Evolutionary conservation across 2,113 vertebrate genomes (phyloP), one percentile per base, ranked within the genome.

Genomic region (Sinocyclocheilus anophthalmus): DNA sequence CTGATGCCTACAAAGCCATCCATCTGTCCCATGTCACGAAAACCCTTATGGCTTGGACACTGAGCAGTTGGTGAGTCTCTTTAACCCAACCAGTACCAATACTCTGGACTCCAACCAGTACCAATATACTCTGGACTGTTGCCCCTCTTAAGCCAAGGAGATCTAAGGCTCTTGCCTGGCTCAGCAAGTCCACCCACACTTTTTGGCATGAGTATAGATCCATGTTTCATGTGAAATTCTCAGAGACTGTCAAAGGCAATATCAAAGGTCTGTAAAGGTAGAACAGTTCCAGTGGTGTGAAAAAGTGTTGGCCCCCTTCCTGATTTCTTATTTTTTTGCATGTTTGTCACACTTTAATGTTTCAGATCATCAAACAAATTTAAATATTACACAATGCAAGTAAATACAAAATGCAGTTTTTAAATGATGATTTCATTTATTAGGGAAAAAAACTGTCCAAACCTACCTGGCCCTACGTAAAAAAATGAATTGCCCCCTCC

Each of bases 31-130:
- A 16, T 80, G 33, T 59, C 77, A 63, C 7, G 37, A 42, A 80
- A 63, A 61, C 77, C 37, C 37, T 33, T 61, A 22, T 42, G 53
- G 37, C n/a, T 80, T 61, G 22, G 53, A 18, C 53, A 59, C 30
- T 78, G 53, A 78, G 77, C 55, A 63, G 33, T 80, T 63, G 77
- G 57, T 80, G 22, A 80, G 57, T 24, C 22, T 63, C 1, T 78
- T 80, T 42, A 80, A 61, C 55, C 73, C 42, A 24, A 24, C n/a
- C 42, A 14, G 3, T 61, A 79, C 33, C 20, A 79, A 39, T 79
- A 24, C 55, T 42, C 20, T 42, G 20, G 30, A 79, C 10, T 10
- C 14, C 42, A 24, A 24, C n/a, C 42, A 14, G 3, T 61, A 79
- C 33, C 20, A 79, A 39, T 79, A 24, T 26, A 26, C 55, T 42